phyloP scores from a whole-genome alignment of 2,888 invertebrate species.

The Nemapogon koenigi region DNA sequence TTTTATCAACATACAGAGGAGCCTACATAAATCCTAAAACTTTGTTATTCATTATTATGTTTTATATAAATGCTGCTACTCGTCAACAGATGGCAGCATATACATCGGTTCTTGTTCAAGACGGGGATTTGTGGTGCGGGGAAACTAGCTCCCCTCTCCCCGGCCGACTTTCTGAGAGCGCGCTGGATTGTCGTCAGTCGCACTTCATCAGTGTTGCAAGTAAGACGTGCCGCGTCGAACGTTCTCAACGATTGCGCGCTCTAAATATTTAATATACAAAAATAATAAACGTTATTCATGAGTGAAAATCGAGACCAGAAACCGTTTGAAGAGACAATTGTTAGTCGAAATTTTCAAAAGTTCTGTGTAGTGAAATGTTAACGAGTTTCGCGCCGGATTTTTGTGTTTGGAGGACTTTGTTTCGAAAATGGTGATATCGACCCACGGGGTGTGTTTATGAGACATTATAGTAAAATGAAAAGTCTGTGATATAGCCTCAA shows the following conservation, averaged over 20 bases:
- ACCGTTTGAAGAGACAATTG: slow-evolving; percentile 26
- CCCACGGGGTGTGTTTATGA: slow-evolving; percentile 63
- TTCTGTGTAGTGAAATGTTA: slow-evolving; percentile 56
- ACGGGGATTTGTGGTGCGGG: slow-evolving; percentile 25
- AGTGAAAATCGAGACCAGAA: slow-evolving; percentile 30
- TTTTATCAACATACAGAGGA: too few relatives aligned
- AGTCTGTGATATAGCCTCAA: slow-evolving; percentile 43
- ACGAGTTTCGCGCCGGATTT: slow-evolving; percentile 49
- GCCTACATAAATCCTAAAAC: too few relatives aligned
- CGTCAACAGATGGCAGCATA: slow-evolving; percentile 32
- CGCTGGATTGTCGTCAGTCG: slow-evolving; percentile 41
- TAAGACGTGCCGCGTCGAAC: slow-evolving; percentile 40
- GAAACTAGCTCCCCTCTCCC: slow-evolving; percentile 48
- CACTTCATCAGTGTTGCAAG: slow-evolving; percentile 47
- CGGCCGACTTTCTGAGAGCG: slow-evolving; percentile 43
- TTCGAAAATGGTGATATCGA: slow-evolving; percentile 66
- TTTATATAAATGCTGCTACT: slow-evolving; percentile 24
- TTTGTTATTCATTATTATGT: too few relatives aligned
- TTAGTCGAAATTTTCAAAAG: slow-evolving; percentile 26
- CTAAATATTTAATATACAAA: slow-evolving; percentile 52
- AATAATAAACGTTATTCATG: slow-evolving; percentile 31
- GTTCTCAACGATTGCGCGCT: slow-evolving; percentile 43
- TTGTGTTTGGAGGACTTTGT: slow-evolving; percentile 57
- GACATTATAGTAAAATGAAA: slow-evolving; percentile 61
- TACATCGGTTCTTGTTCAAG: slow-evolving; percentile 8